Evolutionary conservation across 2,797 vertebrate genomes (phyloP).

Genomic region (Botia almorhae): DNA sequence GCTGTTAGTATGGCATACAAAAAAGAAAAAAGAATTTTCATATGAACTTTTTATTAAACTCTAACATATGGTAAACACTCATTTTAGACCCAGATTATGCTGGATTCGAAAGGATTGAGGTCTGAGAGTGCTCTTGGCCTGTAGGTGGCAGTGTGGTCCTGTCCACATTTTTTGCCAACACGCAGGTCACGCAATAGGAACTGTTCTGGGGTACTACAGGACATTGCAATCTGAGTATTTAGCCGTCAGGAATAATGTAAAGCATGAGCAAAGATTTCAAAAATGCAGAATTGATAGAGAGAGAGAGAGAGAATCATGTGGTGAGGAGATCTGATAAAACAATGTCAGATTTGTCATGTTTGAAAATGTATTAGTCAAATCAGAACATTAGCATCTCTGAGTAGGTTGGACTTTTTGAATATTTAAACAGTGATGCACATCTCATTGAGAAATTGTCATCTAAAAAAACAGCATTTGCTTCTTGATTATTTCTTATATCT

Average conservation of each 20-base stretch:
- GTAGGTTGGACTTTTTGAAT: background rate
- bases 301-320: constrained; percentile 4
- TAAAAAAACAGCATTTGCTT: background rate
- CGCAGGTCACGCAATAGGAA: constrained; percentile 4
- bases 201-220: background rate
- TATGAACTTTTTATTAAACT: too few species aligned
- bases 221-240: constrained; percentile 1
- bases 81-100: background rate
- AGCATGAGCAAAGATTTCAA: background rate
- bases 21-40: too few species aligned
- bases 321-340: background rate
- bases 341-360: background rate
- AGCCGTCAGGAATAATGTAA: background rate
- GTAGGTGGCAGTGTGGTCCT: constrained; percentile 66
- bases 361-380: background rate
- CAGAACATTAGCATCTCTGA: background rate
- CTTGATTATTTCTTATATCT: background rate
- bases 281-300: background rate
- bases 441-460: background rate
- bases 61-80: too few species aligned
- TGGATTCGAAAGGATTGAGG: background rate
- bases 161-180: constrained; percentile 12
- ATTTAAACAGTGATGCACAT: background rate
- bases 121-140: background rate
- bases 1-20: too few species aligned